Evolutionary conservation across 2,797 vertebrate genomes (phyloP), one percentile per base, ranked within the genome.

Genomic region (Acrossocheilus fasciatus): DNA sequence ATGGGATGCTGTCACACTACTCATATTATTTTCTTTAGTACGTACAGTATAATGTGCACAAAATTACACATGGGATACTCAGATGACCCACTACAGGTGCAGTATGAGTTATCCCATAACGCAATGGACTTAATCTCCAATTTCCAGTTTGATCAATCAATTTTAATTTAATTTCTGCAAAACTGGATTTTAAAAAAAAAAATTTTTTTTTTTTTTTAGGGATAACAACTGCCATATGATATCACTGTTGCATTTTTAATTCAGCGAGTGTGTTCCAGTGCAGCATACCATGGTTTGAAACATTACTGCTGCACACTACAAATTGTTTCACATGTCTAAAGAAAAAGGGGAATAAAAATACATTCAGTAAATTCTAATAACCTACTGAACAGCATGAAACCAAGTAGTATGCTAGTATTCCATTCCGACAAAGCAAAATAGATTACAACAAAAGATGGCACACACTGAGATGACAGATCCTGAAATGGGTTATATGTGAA

Each of bases 1-100:
- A 72, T 36, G 84, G 26, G 17, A 72, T 72, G 52, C 26, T 36
- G 52, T 23, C 45, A 84, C 54, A 84, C 34, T 76, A 47, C 52
- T 18, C 47, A 3, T 50, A 39, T 20, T 34, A 5, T 14, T 62
- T 15, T 15, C 59, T 74, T 78, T 59, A 30, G n/a, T 30, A 17
- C 17, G 30, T 30, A 23, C n/a, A 62, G 50, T 52, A 17, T 47
- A 50, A 45, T 11, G 36, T 26, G 4, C 6, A 41, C 9, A 41
- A 15, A 26, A 78, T 41, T 8, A 41, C 20, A 45, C 36, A 41
- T 9, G 52, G 1, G 8, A 77, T n/a, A 36, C 74, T 18, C 50
- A 57, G 47, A 75, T 30, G 11, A 47, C 41, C 36, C 1, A 1
- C 14, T 17, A 9, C 30, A n/a, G 6, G 6, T 45, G 70, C n/a